phyloP scores from a whole-genome alignment of 1,140 invertebrate genomes.

The Drosophila dunni region DNA sequence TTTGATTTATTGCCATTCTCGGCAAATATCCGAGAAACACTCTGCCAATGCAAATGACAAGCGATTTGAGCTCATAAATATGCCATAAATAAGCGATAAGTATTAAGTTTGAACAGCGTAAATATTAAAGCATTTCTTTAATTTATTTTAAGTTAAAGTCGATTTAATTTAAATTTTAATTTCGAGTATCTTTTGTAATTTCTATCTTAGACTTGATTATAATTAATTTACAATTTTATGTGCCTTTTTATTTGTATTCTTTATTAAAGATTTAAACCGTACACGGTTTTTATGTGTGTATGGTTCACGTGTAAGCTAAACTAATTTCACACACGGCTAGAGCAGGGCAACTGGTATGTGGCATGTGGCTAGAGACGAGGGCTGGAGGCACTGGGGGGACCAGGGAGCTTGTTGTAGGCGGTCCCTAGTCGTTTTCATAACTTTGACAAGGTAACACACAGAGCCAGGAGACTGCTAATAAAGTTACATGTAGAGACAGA shows the following conservation, averaged over 20 bases:
- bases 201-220: too few relatives aligned
- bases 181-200: too few relatives aligned
- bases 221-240: too few relatives aligned
- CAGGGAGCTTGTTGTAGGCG: slow-evolving; percentile 7
- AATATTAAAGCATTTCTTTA: not conserved
- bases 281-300: not conserved
- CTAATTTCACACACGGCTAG: slow-evolving; percentile 68
- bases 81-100: slow-evolving; percentile 2
- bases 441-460: slow-evolving; percentile 74
- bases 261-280: slow-evolving; percentile 25
- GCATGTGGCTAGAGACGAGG: not conserved
- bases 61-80: slow-evolving; percentile 4
- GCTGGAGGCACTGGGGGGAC: too few relatives aligned
- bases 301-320: slow-evolving; percentile 31
- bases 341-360: slow-evolving; percentile 11
- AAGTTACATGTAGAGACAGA: slow-evolving; percentile 42
- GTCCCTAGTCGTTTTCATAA: slow-evolving; percentile 72
- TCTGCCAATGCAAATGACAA: slow-evolving; percentile 18
- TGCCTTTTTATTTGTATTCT: slow-evolving; percentile 1
- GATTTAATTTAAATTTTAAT: not conserved
- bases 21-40: not conserved
- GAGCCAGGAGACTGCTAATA: slow-evolving; percentile 51
- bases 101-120: not conserved
- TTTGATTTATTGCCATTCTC: slow-evolving; percentile 43
- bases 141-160: not conserved